Evolutionary conservation across 2,888 invertebrate species (phyloP).

Genomic region (Scrobipalpa costella): DNA sequence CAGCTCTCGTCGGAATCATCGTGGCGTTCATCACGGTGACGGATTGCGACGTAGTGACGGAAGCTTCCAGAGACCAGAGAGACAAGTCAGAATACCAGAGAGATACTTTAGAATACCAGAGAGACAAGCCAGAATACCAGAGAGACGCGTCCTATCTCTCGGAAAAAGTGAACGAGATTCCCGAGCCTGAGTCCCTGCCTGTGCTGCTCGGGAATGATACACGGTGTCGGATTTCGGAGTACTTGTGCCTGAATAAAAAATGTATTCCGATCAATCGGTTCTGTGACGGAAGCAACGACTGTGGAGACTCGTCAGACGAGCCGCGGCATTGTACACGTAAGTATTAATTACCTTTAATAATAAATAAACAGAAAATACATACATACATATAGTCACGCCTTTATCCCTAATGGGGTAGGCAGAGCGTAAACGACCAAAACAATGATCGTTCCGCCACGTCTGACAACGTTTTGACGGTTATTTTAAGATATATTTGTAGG

Average conservation of each 20-base stretch:
- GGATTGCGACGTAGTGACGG: conserved; percentile 62
- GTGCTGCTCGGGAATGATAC: conserved; percentile 72
- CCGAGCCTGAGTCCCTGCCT: conserved; percentile 67
- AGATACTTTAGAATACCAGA: too few species aligned
- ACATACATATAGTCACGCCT: too few species aligned
- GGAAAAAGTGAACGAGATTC: conserved; percentile 47
- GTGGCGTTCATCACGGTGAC: conserved; percentile 53
- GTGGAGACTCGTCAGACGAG: conserved; percentile 90
- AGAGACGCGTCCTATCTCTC: conserved; percentile 44
- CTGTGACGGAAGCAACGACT: conserved; percentile 90
- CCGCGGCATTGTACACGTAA: conserved; percentile 91
- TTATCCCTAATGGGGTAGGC: too few species aligned
- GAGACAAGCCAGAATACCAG: conserved; percentile 39
- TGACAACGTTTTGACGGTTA: too few species aligned
- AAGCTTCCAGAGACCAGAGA: conserved; percentile 41
- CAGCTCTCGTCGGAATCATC: conserved; percentile 54
- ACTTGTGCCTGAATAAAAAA: conserved; percentile 84
- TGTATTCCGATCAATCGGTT: conserved; percentile 87
- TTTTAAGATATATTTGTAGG: too few species aligned
- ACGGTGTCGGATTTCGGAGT: conserved; percentile 84
- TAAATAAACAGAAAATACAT: too few species aligned
- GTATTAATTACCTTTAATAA: conserved; percentile 60
- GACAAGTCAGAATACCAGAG: conserved; percentile 42
- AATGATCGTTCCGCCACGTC: too few species aligned
- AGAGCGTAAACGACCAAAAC: too few species aligned